phyloP scores from a whole-genome alignment of 2,797 vertebrate genomes.

The Lepilemur septentrionalis region DNA sequence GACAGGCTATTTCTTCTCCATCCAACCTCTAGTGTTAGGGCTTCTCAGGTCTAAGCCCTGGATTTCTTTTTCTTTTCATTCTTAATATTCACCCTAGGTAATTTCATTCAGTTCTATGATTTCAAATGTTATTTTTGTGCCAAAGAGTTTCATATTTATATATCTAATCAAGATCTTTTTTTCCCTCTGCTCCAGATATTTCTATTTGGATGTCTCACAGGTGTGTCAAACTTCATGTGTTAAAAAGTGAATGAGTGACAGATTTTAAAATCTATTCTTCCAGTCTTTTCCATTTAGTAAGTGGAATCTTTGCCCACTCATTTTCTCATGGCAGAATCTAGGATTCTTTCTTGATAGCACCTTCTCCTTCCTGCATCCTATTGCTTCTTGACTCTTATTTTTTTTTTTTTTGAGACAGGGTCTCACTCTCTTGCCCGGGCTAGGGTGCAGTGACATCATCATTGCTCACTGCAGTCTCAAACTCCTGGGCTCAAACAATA shows the following conservation, averaged over 20 bases:
- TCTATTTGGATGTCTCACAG: conserved; percentile 19
- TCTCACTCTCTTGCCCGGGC: not conserved
- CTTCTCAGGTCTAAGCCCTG: not conserved
- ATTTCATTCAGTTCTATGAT: conserved; percentile 15
- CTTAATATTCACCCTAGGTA: not conserved
- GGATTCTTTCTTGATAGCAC: not conserved
- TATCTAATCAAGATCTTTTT: conserved; percentile 4
- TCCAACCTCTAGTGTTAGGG: not conserved
- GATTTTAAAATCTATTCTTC: not conserved
- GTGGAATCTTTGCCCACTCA: not conserved
- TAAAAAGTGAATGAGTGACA: conserved; percentile 28
- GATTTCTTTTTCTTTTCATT: not conserved
- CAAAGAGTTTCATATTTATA: conserved; percentile 17
- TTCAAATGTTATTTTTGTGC: conserved; percentile 36
- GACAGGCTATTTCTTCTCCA: not conserved
- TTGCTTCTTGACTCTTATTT: not conserved
- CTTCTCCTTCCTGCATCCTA: not conserved
- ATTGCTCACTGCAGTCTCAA: not conserved
- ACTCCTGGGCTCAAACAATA: not conserved
- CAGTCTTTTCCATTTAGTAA: conserved; percentile 9
- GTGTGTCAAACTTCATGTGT: not conserved
- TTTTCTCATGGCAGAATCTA: not conserved
- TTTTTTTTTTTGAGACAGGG: not conserved
- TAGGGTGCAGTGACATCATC: not conserved
- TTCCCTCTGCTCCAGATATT: not conserved